Base-by-base conservation (phyloP, 2,113 vertebrate species). In the Chaetura pelagica region DNA sequence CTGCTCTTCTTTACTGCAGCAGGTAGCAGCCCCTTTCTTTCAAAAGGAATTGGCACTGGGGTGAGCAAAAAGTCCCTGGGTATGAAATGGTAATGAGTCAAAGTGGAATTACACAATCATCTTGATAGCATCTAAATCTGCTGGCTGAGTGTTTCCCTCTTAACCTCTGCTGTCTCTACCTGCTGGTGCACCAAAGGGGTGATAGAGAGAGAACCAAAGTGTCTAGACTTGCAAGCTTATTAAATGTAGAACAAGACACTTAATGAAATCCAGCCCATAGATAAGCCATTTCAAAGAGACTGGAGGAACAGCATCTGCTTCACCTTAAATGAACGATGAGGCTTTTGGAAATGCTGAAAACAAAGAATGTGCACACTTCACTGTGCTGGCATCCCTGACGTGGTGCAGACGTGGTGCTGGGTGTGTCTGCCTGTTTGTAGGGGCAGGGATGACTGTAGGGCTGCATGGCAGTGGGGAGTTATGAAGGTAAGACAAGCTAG, bases 181-280 rank as follows among this genome's bases (percentile, higher is more conserved):
- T 95, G 83, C 90, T 96, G 76, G 52, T 89, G 57, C 80, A 92
- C 92, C 86, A 90, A 95, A 93, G 83, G 44, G 64, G 44, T 89
- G 92, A 90, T 95, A 90, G 83, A 90, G 69, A 48, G 66, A 93
- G 80, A 93, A 93, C 73, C 73, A 38, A 94, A 95, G 88, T 96
- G 96, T 96, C 96, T 97, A 93, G 96, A 97, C 96, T 96, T 96
- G 93, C 76, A 96, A 89, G 73, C 73, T 96, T 96, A 95, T 89
- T 97, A 96, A 96, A 90, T 61, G 73, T 80, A 89, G 94, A 87
- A 81, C 88, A 90, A 97, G 93, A 88, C 64, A 79, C 77, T 94
- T 95, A 96, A 96, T 89, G 90, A 96, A 97, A 96, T 93, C 96
- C 94, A 95, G 83, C 83, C 83, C 24, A 5, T 76, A 96, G 96